A percentile compares a stretch with the other conserved stretches of the same genome.
Evolutionary conservation across 2,888 invertebrate genomes (phyloP).

Genomic region (Microctonus brassicae): DNA sequence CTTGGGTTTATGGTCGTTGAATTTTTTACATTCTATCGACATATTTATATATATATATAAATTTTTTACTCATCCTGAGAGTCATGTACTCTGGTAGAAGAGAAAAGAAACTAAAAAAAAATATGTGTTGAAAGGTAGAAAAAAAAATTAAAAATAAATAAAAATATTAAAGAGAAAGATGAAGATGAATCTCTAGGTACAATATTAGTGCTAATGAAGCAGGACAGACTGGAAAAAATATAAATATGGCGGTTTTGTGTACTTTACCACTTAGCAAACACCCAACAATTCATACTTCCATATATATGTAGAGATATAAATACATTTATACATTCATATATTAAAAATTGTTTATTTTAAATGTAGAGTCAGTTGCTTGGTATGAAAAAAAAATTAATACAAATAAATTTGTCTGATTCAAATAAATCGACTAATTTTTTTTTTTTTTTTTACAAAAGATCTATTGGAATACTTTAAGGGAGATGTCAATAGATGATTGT

Average conservation of each 20-base stretch:
- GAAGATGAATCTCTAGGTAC: conserved; percentile 38
- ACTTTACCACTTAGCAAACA: conserved; percentile 65
- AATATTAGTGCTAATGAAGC: conserved; percentile 67
- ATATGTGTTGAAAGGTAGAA: conserved; percentile 22
- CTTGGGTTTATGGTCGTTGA: conserved; percentile 60
- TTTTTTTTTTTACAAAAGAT: too few relatives aligned
- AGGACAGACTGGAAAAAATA: conserved; percentile 43
- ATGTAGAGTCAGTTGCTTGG: too few relatives aligned
- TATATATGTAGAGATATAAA: too few relatives aligned
- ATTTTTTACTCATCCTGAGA: conserved; percentile 18
- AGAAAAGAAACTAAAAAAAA: conserved; percentile 52
- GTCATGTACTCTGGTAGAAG: conserved; percentile 40
- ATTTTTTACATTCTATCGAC: conserved; percentile 50
- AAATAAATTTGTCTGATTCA: too few relatives aligned
- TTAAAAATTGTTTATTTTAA: too few relatives aligned
- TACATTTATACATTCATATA: too few relatives aligned
- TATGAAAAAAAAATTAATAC: too few relatives aligned
- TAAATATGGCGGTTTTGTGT: conserved; percentile 64
- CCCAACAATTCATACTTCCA: conserved; percentile 27
- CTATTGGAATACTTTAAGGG: too few relatives aligned
- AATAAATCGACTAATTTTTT: too few relatives aligned
- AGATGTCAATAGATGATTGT: too few relatives aligned
- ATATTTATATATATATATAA: conserved; percentile 46
- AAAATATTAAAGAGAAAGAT: conserved; percentile 5
- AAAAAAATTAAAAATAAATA: conserved; percentile 31